Percentiles rank a stretch among this genome's conserved stretches.
These are phyloP conservation scores for Kryphioiulus occultus DNA, from an alignment of 2,888 invertebrate genomes.

Conservation along the genomic window DNA sequence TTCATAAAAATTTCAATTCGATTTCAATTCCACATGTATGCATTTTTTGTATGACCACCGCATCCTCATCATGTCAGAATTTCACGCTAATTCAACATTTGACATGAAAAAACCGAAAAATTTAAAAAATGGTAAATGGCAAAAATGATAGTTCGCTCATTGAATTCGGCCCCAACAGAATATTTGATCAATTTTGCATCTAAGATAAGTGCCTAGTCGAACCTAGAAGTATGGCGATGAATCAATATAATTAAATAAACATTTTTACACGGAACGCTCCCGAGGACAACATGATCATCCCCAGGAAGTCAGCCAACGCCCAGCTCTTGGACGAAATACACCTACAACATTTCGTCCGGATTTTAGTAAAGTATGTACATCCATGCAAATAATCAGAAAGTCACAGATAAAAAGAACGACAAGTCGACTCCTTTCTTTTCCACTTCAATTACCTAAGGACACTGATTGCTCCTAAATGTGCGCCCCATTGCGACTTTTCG, in stretches of 20 bases:
- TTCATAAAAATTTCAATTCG: too few species aligned
- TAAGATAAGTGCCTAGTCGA: neutral
- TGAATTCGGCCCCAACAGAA: neutral
- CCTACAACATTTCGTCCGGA: conserved; percentile 8
- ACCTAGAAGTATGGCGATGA: neutral
- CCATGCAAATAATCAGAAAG: neutral
- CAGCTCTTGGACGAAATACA: neutral
- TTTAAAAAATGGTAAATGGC: neutral
- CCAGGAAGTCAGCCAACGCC: conserved; percentile 19
- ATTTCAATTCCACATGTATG: too few species aligned
- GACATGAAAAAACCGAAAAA: neutral
- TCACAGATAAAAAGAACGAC: neutral
- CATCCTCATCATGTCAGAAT: neutral
- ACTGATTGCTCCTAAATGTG: neutral
- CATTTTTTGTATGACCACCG: too few species aligned
- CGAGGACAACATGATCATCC: neutral
- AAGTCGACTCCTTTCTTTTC: neutral
- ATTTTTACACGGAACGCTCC: conserved; percentile 18
- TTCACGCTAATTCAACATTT: neutral
- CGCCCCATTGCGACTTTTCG: neutral
- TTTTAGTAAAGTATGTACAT: conserved; percentile 9
- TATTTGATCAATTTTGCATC: conserved; percentile 20
- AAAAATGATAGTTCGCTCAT: neutral
- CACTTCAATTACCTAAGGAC: neutral
- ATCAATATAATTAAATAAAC: neutral